Conservation (phyloP, 2,888 invertebrate genomes). For the Machimus atricapillus region DNA sequence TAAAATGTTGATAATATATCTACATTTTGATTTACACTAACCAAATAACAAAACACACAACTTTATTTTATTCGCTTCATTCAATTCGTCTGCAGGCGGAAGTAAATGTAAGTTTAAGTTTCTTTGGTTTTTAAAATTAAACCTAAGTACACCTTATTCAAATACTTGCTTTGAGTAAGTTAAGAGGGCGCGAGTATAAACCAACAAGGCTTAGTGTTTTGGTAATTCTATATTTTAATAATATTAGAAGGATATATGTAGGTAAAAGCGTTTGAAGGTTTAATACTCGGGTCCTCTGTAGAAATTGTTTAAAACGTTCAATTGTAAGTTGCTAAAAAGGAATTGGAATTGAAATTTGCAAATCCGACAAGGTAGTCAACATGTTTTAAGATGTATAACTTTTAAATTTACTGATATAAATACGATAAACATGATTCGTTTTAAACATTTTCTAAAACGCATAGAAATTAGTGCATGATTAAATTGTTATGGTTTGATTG, state of each 20-base stretch:
- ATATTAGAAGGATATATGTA: background rate
- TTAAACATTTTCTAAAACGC: background rate
- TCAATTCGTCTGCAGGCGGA: slow-evolving; percentile 70
- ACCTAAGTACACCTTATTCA: background rate
- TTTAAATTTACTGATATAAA: no score
- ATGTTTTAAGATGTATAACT: background rate
- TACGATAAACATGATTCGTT: background rate
- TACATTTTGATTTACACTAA: slow-evolving; percentile 7
- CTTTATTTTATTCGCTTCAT: slow-evolving; percentile 45
- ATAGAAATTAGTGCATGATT: background rate
- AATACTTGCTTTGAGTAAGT: background rate
- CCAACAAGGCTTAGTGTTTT: background rate
- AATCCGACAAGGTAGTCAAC: no score
- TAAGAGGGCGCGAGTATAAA: background rate
- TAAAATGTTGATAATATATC: background rate
- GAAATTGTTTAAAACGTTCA: background rate
- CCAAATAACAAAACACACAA: slow-evolving; percentile 24
- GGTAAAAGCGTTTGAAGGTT: background rate
- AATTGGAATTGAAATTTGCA: no score
- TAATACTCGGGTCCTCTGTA: background rate
- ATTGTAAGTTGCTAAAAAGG: background rate
- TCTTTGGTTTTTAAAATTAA: background rate
- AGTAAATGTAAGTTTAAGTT: slow-evolving; percentile 72
- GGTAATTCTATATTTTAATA: background rate
- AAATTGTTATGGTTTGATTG: background rate